These are phyloP conservation scores for Coregonus clupeaformis DNA, from an alignment of 2,113 vertebrate species.

Conservation along the genomic window DNA sequence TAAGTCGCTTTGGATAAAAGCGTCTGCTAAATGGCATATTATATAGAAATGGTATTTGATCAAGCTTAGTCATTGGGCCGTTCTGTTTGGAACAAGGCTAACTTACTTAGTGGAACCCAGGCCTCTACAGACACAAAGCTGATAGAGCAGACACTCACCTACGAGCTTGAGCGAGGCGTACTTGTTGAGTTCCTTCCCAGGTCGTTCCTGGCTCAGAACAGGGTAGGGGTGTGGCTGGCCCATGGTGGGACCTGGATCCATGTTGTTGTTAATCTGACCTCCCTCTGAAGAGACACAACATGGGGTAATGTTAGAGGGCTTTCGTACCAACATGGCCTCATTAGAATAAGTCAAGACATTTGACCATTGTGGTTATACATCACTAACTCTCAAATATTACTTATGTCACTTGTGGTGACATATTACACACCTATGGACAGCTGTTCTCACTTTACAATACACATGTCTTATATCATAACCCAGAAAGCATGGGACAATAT, in stretches of 20 bases:
- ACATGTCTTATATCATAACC: no score
- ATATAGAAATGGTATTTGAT: no score
- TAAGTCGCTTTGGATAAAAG: no score
- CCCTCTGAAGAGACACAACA: constrained; percentile 72
- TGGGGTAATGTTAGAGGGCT: constrained; percentile 4
- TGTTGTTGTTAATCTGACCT: constrained; percentile 90
- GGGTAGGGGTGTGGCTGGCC: constrained; percentile 90
- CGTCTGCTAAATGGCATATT: no score
- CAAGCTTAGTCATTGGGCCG: no score
- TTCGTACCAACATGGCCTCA: background rate
- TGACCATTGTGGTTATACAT: no score
- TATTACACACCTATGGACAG: background rate
- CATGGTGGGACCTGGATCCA: constrained; percentile 81
- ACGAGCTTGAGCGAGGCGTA: constrained; percentile 96
- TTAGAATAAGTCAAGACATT: no score
- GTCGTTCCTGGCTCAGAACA: constrained; percentile 82
- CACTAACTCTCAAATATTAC: no score
- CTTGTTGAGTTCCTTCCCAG: constrained; percentile 92
- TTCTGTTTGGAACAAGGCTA: no score
- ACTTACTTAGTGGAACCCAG: background rate
- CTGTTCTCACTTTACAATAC: no score
- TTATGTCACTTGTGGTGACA: background rate
- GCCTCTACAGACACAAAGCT: background rate
- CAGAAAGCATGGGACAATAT: no score
- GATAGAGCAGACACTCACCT: constrained; percentile 77